A percentile compares a stretch with the other conserved stretches of the same genome.
phyloP scores from a whole-genome alignment of 1,140 invertebrate species.

The Bombus pascuorum region DNA sequence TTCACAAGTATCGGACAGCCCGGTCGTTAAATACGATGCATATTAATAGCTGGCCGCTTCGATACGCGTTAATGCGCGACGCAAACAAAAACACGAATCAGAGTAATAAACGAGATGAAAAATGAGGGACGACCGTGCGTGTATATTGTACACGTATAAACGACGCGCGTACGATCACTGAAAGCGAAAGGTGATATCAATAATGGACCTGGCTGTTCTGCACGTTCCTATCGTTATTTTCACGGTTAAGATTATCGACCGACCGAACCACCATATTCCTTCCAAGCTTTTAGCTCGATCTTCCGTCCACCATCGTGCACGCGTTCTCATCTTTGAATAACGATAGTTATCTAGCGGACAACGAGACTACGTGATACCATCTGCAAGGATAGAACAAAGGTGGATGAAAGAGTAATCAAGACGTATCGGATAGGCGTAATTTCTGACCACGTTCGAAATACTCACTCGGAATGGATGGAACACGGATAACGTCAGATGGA shows the following conservation, averaged over 20 bases:
- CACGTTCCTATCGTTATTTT: constrained; percentile 4
- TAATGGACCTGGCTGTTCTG: constrained; percentile 4
- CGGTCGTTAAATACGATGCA: constrained; percentile 44
- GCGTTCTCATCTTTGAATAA: constrained; percentile 40
- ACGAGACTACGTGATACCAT: constrained; percentile 21
- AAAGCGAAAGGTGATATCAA: constrained; percentile 34
- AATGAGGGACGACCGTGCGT: constrained; percentile 1
- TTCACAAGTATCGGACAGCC: constrained; percentile 46
- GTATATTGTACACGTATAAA: not conserved
- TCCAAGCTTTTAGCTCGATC: not conserved
- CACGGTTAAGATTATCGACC: not conserved
- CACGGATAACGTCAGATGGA: not conserved
- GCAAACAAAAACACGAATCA: constrained; percentile 33
- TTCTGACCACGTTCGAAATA: not conserved
- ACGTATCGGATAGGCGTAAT: constrained; percentile 5
- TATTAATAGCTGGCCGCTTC: constrained; percentile 34
- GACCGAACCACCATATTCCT: not conserved
- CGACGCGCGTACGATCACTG: not conserved
- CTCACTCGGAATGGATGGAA: not conserved
- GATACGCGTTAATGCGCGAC: constrained; percentile 36
- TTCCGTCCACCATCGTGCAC: not conserved
- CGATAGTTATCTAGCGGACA: constrained; percentile 32
- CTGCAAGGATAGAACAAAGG: constrained; percentile 12
- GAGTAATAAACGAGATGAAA: constrained; percentile 36
- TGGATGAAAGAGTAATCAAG: constrained; percentile 12